Evolutionary conservation across 2,888 invertebrate genomes (phyloP).

Genomic region (Rhingia rostrata): DNA sequence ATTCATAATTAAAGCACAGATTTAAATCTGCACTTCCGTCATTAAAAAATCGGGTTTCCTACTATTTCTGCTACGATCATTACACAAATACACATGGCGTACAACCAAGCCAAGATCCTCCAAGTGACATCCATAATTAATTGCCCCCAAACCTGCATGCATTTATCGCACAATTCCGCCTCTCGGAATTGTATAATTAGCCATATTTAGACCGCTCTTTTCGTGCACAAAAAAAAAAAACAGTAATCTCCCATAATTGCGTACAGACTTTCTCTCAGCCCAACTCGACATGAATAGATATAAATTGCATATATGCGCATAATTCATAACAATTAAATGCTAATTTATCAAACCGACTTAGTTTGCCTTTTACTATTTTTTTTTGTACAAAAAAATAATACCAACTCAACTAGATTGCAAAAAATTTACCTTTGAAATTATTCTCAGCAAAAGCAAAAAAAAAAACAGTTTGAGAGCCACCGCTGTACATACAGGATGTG

Average conservation of each 20-base stretch:
- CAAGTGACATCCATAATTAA: not conserved
- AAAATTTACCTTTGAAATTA: no score
- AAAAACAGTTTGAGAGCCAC: constrained; percentile 52
- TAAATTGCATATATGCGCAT: constrained; percentile 52
- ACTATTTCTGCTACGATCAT: not conserved
- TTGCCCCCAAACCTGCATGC: constrained; percentile 9
- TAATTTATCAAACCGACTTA: constrained; percentile 40
- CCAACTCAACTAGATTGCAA: no score
- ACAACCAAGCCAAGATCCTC: not conserved
- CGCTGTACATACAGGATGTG: constrained; percentile 18
- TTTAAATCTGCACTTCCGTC: not conserved
- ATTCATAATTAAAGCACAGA: no score
- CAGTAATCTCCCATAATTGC: constrained; percentile 41
- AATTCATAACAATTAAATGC: constrained; percentile 53
- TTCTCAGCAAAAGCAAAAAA: not conserved
- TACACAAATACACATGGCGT: not conserved
- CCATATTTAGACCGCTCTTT: constrained; percentile 36
- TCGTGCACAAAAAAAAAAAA: constrained; percentile 9
- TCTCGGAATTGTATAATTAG: constrained; percentile 41
- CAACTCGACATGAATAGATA: constrained; percentile 32
- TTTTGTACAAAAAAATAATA: no score
- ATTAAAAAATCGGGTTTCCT: not conserved
- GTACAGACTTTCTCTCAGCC: constrained; percentile 55
- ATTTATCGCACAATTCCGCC: constrained; percentile 1
- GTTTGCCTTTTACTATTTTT: not conserved